These are phyloP conservation scores for Tortrix viridana DNA, from an alignment of 2,888 invertebrate genomes.

Conservation along the genomic window DNA sequence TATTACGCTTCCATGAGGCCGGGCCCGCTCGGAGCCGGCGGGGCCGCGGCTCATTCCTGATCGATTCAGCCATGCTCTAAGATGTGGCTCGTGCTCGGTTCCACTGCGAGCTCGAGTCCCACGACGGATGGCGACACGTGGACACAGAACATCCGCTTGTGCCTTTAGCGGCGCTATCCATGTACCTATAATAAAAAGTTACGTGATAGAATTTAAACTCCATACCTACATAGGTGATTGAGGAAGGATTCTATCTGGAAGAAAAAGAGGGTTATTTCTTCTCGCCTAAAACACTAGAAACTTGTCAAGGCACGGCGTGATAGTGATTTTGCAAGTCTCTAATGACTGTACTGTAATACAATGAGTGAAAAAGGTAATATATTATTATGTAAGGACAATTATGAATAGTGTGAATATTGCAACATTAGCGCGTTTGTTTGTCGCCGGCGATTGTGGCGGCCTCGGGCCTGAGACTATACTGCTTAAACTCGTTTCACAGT, in stretches of 20 bases:
- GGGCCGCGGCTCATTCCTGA: constrained; percentile 7
- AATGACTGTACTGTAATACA: constrained; percentile 9
- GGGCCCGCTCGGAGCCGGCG: background rate
- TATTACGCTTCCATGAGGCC: constrained; percentile 41
- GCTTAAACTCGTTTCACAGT: background rate
- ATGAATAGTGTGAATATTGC: constrained; percentile 74
- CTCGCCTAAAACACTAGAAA: too few species aligned
- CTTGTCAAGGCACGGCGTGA: too few species aligned
- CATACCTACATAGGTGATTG: too few species aligned
- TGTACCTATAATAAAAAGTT: background rate
- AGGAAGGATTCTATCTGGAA: too few species aligned
- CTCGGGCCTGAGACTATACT: constrained; percentile 24
- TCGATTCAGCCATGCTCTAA: constrained; percentile 1
- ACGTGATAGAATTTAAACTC: too few species aligned
- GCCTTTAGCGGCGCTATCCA: constrained; percentile 4
- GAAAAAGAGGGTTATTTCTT: too few species aligned
- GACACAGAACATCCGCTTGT: constrained; percentile 9
- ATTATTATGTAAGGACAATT: constrained; percentile 72
- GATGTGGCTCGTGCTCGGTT: too few species aligned
- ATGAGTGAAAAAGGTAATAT: constrained; percentile 51
- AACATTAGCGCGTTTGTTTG: constrained; percentile 45
- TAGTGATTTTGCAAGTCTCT: constrained; percentile 22
- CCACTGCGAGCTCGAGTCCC: background rate
- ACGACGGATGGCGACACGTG: constrained; percentile 16
- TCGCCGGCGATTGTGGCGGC: constrained; percentile 39